Percentiles rank a stretch among this genome's conserved stretches.
These are phyloP conservation scores for Mellivora capensis DNA, from an alignment of 2,113 vertebrate genomes.

Conservation along the genomic window DNA sequence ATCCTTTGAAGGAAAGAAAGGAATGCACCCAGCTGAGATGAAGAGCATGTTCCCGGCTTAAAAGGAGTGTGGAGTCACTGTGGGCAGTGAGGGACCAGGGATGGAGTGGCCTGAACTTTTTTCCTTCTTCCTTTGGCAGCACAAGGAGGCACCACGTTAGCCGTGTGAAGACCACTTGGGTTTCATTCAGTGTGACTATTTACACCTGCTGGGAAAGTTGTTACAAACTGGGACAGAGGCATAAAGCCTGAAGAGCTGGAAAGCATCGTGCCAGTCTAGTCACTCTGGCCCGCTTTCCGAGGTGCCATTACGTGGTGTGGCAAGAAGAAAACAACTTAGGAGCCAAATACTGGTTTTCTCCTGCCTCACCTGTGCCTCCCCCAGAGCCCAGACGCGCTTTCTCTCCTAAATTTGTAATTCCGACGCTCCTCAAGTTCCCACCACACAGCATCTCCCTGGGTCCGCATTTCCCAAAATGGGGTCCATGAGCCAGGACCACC, in stretches of 20 bases:
- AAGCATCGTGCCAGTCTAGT: accelerated
- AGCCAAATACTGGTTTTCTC: accelerated
- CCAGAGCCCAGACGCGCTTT: background rate
- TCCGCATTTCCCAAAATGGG: accelerated
- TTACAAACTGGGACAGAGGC: background rate
- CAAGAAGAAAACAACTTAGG: background rate
- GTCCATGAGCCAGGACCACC: background rate
- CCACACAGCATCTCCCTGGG: accelerated
- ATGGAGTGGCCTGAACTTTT: accelerated
- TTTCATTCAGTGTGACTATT: accelerated
- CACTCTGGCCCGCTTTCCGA: background rate
- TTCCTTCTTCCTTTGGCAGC: background rate
- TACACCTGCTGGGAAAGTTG: background rate
- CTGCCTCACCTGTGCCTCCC: accelerated
- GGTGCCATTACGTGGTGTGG: accelerated
- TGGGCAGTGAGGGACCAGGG: accelerated
- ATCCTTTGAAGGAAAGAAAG: background rate
- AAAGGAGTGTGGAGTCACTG: accelerated
- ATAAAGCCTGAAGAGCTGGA: background rate
- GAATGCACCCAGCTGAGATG: background rate
- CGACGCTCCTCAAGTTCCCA: accelerated
- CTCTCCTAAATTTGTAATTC: accelerated
- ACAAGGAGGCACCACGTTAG: accelerated
- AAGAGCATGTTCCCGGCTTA: accelerated
- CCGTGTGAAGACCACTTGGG: background rate